These are phyloP conservation scores for Oryctolagus cuniculus DNA, from an alignment of 2,113 vertebrate genomes.

Conservation along the genomic window mOryCun1.1 NC_091433.1:144531501-144532000, in stretches of 20 bases:
- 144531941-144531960: constrained; percentile 2
- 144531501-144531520: not conserved
- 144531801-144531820: not conserved
- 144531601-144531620: too few species aligned
- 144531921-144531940: constrained; percentile 51
- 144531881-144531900: constrained; percentile 49
- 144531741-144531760: constrained; percentile 50
- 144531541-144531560: constrained; percentile 24
- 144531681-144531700: not conserved
- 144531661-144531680: constrained; percentile 30
- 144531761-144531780: constrained; percentile 3
- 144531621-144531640: too few species aligned
- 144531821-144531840: not conserved
- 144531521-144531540: not conserved
- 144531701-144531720: constrained; percentile 55
- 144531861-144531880: constrained; percentile 20
- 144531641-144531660: not conserved
- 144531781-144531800: not conserved
- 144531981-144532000: constrained; percentile 48
- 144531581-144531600: not conserved
- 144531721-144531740: constrained; percentile 41
- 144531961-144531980: constrained; percentile 34
- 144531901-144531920: constrained; percentile 8
- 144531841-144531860: constrained; percentile 10
- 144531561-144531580: constrained; percentile 16